Evolutionary conservation across 1,140 invertebrate genomes (phyloP), one percentile per base, ranked within the genome.

Genomic region (Ceratina australensis): DNA sequence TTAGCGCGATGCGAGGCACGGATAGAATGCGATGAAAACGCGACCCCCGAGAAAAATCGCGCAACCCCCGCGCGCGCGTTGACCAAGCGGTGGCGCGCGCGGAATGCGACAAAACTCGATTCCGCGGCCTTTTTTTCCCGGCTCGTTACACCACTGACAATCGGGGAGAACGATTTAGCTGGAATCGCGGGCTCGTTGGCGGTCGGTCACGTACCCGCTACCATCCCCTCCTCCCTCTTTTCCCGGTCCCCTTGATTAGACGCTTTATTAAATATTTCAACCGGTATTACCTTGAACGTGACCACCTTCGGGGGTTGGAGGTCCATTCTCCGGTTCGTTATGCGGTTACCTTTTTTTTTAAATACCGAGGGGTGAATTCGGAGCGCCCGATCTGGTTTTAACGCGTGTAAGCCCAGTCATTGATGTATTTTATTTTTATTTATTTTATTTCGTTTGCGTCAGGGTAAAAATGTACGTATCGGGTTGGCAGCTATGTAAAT

Each of bases 71-170:
- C 59, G 15, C 33, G 33, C 33, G 2, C n/a, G 8, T 28, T 20
- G 54, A 59, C 42, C 65, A 16, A 49, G 54, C n/a, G 18, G 0
- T 1, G 15, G 64, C 63, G 5, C 63, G 72, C 42, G 5, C 2
- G 73, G 73, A 75, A 75, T 75, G 64, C 54, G 15, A 60, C 73
- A 50, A 57, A 75, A 75, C 73, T 42, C 73, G 73, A 68, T 75
- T 75, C 68, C 28, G 42, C 2, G 22, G 22, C 15, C 33, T 28
- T 75, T 59, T 75, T 72, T 72, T n/a, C n/a, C 61, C 65, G 73
- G 66, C 16, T 63, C 26, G 59, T 71, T 71, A 59, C 33, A 71
- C 68, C 33, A 59, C 68, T 47, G 33, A 71, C 61, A 60, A 71
- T 77, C 67, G 66, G 22, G 3, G 28, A 71, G 68, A 26, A 50